These are phyloP conservation scores for Pantherophis vulpinus DNA, from an alignment of 2,797 vertebrate species.

Conservation along the genomic window DNA sequence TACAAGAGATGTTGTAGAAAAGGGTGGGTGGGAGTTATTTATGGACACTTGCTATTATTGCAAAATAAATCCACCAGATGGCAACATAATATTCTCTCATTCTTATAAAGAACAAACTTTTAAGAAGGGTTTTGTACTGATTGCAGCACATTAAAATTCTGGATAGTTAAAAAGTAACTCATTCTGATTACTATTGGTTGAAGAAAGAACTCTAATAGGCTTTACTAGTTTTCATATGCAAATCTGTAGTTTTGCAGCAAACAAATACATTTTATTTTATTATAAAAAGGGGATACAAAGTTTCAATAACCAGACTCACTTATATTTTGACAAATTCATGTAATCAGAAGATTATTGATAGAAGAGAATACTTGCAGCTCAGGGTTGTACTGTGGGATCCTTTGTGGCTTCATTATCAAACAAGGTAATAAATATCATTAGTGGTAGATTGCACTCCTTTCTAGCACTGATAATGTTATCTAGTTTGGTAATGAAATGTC, in stretches of 20 bases:
- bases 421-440: background rate
- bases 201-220: background rate
- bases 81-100: background rate
- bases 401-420: background rate
- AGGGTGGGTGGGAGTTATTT: background rate
- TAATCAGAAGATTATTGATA: background rate
- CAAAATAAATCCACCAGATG: background rate
- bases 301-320: background rate
- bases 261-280: background rate
- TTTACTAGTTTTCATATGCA: background rate
- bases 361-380: background rate
- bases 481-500: background rate
- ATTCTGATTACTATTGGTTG: background rate
- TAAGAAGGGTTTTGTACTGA: background rate
- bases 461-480: background rate
- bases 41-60: rapidly evolving
- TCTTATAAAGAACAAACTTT: background rate
- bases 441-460: background rate
- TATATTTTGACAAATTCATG: background rate
- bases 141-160: background rate
- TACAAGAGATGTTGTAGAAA: background rate
- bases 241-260: background rate
- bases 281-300: background rate
- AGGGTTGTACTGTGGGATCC: background rate
- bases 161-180: background rate